These are phyloP conservation scores for Acanthisitta chloris DNA, from an alignment of 2,113 vertebrate genomes.

Conservation along the genomic window DNA sequence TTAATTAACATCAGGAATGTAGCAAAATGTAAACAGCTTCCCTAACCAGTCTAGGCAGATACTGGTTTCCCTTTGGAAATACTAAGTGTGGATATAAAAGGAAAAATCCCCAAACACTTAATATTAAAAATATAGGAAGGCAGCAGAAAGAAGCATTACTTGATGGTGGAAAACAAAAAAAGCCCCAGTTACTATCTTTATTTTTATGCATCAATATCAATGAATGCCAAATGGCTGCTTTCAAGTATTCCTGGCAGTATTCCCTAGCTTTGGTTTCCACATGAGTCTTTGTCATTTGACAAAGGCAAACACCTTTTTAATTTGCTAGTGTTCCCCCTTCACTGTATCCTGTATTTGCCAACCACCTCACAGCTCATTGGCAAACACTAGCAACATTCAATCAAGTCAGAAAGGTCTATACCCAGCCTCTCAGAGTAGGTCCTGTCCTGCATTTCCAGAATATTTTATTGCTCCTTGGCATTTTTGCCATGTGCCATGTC, in stretches of 20 bases:
- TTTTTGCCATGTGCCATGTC: background rate
- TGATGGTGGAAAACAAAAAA: background rate
- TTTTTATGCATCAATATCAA: background rate
- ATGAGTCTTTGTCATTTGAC: background rate
- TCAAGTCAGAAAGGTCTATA: background rate
- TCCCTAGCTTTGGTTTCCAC: background rate
- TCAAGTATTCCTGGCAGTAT: background rate
- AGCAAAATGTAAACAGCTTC: background rate
- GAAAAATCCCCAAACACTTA: background rate
- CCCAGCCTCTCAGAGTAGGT: background rate
- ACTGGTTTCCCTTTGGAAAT: background rate
- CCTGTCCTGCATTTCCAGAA: background rate
- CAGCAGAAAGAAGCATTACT: background rate
- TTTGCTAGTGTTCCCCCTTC: background rate
- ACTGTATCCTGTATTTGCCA: background rate
- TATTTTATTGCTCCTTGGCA: background rate
- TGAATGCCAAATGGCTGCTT: background rate
- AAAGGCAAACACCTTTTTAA: background rate
- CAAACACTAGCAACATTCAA: background rate
- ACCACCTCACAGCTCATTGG: background rate
- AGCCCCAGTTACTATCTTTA: rapidly evolving
- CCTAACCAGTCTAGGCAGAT: background rate
- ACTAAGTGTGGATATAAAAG: background rate
- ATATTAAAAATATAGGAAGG: background rate
- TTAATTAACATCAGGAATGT: background rate